Evolutionary conservation across 1,140 invertebrate species (phyloP).

Genomic region (Drosophila athabasca): DNA sequence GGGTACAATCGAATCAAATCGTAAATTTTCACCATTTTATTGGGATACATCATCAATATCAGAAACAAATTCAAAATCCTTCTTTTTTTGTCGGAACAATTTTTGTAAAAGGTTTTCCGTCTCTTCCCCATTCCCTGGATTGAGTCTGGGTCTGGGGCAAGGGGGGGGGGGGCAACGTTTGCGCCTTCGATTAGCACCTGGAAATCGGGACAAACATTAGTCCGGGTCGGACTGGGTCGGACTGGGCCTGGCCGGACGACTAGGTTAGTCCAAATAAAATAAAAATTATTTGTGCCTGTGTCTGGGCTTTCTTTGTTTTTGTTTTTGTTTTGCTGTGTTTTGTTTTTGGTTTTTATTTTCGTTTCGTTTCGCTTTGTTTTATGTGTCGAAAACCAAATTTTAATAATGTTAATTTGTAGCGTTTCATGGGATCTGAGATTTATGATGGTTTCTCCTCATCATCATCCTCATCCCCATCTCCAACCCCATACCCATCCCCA

Average conservation of each 20-base stretch:
- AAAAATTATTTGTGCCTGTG: slow-evolving; percentile 65
- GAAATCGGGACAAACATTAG: slow-evolving; percentile 19
- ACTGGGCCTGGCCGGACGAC: slow-evolving; percentile 5
- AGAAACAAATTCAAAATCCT: slow-evolving; percentile 8
- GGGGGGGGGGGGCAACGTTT: slow-evolving; percentile 56
- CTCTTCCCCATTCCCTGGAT: slow-evolving; percentile 17
- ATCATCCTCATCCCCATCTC: not conserved
- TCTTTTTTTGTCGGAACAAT: not conserved
- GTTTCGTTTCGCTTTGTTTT: slow-evolving; percentile 70
- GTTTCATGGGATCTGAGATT: slow-evolving; percentile 77
- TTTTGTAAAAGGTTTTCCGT: slow-evolving; percentile 9
- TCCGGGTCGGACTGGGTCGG: not conserved
- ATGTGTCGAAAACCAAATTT: slow-evolving; percentile 77
- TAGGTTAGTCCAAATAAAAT: slow-evolving; percentile 79
- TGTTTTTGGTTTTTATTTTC: slow-evolving; percentile 27
- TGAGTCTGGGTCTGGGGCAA: slow-evolving; percentile 17
- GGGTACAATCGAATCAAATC: slow-evolving; percentile 24
- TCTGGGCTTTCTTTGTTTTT: slow-evolving; percentile 30
- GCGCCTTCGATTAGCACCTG: slow-evolving; percentile 70
- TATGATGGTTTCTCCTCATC: slow-evolving; percentile 38
- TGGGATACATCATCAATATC: slow-evolving; percentile 11
- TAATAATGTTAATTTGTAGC: slow-evolving; percentile 80
- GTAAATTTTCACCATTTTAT: slow-evolving; percentile 65
- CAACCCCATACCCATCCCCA: not conserved
- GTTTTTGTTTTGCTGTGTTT: slow-evolving; percentile 42